Base-by-base conservation (phyloP, 2,797 vertebrate species). In the Pteronotus mesoamericanus region DNA sequence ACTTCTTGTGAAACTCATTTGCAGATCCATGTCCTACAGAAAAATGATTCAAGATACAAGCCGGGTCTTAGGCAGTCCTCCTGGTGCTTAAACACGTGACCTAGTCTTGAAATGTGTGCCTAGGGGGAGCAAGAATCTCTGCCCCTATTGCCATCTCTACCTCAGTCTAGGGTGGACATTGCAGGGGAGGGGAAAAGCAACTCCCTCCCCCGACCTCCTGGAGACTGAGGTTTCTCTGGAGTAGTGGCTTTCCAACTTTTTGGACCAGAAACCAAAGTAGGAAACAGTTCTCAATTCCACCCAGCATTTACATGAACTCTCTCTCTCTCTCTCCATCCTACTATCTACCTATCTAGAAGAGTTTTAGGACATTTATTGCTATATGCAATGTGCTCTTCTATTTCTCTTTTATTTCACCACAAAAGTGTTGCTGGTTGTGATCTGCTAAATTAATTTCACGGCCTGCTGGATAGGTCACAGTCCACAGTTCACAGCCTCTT, bases 21-120 rank as follows among this genome's bases (percentile, higher is more conserved):
- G 97, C 55, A 98, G 94, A 75, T 98, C 97, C 26, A 96, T 95
- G 61, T 98, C 97, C 98, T 98, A 93, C 87, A 90, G 74, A 11
- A 55, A 87, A 97, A 96, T 1, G 21, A 85, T 53, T 57, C 55
- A 86, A 0, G 7, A 39, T 46, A 34, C n/a, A 89, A 80, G 51
- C 42, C 53, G 18, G 15, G 22, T 48, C 34, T 83, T 37, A 57
- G 75, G 29, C 51, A 64, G 7, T 1, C 16, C 21, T 51, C 34
- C 24, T 10, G 5, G 18, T 39, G 84, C 88, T n/a, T 24, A 75
- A 86, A 66, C 0, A 4, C 21, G 59, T 42, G n/a, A 29, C 57
- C 5, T 53, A 37, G 3, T 4, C n/a, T 48, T 89, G 87, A 92
- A 79, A 61, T 1, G 16, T 9, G 15, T 44, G 18, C 22, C 64